Base-by-base conservation (phyloP, 2,113 vertebrate genomes). In the Lutjanus erythropterus region DNA sequence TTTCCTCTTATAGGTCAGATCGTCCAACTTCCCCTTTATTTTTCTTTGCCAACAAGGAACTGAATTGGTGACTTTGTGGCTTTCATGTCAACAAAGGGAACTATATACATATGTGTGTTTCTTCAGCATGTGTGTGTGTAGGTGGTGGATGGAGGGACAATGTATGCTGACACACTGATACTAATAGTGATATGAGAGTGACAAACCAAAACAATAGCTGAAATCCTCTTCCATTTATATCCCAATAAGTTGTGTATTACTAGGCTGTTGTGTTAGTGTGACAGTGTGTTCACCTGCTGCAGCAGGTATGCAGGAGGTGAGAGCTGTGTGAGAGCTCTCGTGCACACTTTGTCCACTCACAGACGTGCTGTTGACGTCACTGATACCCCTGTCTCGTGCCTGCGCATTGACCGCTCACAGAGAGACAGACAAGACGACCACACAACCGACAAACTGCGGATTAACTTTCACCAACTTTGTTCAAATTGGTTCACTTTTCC, bases 361-460 rank as follows among this genome's bases (percentile, higher is more conserved):
- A n/a, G 41, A 44, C 39, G 59, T 23, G 10, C 3, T 53, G 37
- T 6, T 89, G 83, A 94, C 93, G 93, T 94, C 93, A 90, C 72
- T 15, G 1, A 69, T 1, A 72, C 83, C 82, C 85, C 87, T n/a
- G n/a, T 70, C 80, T 56, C 6, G 50, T 31, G 44, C n/a, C n/a
- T 60, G 78, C 75, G 64, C 78, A 56, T 78, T 33, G 73, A 52
- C 8, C 78, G 49, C 62, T 52, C 27, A 31, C 71, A 19, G 83
- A n/a, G n/a, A n/a, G n/a, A n/a, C n/a, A n/a, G n/a, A n/a, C n/a
- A n/a, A n/a, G 70, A 68, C 49, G 53, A 70, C 21, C 73, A 52
- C 77, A 3, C 66, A 21, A 27, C 19, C 29, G 55, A 75, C 39
- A 31, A 70, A 56, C 61, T 27, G 8, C 68, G 18, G 72, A 68